Evolutionary conservation across 2,113 vertebrate genomes (phyloP).

Genomic region (Erythrolamprus reginae): DNA sequence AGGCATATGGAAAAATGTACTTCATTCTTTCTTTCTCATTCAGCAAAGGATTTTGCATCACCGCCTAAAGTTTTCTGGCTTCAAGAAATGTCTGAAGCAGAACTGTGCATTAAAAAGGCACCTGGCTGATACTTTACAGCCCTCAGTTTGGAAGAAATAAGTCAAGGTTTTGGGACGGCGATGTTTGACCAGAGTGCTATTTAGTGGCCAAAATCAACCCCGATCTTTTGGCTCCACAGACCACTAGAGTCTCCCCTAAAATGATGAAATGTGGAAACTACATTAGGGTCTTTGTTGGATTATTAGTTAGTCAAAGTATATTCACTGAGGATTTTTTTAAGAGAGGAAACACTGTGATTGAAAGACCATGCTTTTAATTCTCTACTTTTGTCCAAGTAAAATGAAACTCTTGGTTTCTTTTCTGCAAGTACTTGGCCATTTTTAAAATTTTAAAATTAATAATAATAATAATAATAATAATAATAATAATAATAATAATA

Average conservation of each 20-base stretch:
- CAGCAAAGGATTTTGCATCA: background rate
- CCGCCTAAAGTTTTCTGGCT: background rate
- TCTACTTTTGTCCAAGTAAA: background rate
- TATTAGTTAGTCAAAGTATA: background rate
- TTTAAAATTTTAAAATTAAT: background rate
- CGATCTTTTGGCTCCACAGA: fast-evolving
- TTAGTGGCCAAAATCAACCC: fast-evolving
- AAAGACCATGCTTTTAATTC: background rate
- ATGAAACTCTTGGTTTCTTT: background rate
- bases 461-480: no score
- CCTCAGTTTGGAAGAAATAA: background rate
- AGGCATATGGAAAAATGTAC: background rate
- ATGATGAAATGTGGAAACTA: background rate
- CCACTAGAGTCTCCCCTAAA: background rate
- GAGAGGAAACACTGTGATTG: background rate
- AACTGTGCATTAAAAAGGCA: background rate
- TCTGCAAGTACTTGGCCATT: background rate
- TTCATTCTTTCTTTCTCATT: background rate
- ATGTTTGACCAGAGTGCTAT: fast-evolving
- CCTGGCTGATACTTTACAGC: background rate
- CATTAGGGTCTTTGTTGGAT: fast-evolving
- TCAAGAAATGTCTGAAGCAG: background rate
- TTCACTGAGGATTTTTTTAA: background rate
- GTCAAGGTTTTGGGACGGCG: fast-evolving
- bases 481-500: no score